phyloP scores from a whole-genome alignment of 37 sponge, comb jelly and placozoan genomes.

The Beroe ovata region DNA sequence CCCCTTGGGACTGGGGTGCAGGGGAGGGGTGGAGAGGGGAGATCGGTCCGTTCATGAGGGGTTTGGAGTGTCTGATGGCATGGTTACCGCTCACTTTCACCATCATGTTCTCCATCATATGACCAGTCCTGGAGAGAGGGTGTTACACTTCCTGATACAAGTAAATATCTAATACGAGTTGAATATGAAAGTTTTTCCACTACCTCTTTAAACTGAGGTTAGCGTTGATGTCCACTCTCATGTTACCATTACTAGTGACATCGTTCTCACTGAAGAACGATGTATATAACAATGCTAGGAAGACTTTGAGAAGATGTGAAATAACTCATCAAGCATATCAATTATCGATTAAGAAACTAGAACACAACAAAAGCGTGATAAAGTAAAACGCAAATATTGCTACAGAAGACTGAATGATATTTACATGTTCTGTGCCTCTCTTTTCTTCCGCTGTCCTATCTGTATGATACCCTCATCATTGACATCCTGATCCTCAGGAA shows the following conservation, averaged over 20 bases:
- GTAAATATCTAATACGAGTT: neutral
- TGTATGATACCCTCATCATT: constrained; percentile 57
- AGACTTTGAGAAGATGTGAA: too few relatives aligned
- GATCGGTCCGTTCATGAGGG: constrained; percentile 57
- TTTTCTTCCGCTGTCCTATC: constrained; percentile 49
- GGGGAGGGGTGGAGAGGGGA: constrained; percentile 35
- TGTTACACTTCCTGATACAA: neutral
- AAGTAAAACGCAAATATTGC: too few relatives aligned
- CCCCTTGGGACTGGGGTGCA: neutral
- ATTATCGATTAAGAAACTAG: too few relatives aligned
- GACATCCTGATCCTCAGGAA: constrained; percentile 25
- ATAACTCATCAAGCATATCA: too few relatives aligned
- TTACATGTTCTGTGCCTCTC: constrained; percentile 37
- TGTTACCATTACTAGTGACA: neutral
- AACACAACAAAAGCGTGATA: too few relatives aligned
- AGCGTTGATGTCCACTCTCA: neutral
- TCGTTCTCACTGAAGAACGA: neutral
- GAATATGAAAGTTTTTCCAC: too few relatives aligned
- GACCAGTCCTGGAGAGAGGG: constrained; percentile 22
- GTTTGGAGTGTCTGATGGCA: constrained; percentile 54
- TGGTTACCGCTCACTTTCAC: constrained; percentile 43
- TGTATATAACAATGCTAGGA: too few relatives aligned
- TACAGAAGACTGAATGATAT: too few relatives aligned
- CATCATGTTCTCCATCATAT: constrained; percentile 60
- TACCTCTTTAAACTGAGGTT: neutral